Percentiles rank a stretch among this genome's conserved stretches.
These are phyloP conservation scores for Phalloptychus januarius DNA, from an alignment of 2,797 vertebrate genomes.

Conservation along the genomic window DNA sequence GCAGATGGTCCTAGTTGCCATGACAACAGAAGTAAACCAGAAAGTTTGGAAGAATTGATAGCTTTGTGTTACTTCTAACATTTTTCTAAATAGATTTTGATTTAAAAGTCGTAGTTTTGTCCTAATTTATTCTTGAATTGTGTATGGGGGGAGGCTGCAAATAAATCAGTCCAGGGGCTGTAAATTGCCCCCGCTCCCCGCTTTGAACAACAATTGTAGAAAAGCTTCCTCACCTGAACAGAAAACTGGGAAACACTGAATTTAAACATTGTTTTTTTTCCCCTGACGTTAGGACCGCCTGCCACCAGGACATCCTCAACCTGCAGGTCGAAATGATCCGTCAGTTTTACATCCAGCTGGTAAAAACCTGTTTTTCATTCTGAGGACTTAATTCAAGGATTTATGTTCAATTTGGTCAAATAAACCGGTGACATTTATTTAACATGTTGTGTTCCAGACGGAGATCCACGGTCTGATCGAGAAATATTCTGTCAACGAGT, in stretches of 20 bases:
- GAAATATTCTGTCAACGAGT: conserved; percentile 92
- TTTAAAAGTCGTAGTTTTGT: no score
- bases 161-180: no score
- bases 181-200: no score
- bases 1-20: no score
- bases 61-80: no score
- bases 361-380: conserved; percentile 53
- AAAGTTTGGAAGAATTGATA: no score
- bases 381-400: neutral
- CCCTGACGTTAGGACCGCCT: conserved; percentile 83
- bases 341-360: conserved; percentile 97
- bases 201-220: no score
- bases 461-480: conserved; percentile 94
- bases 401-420: neutral
- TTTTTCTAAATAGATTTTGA: no score
- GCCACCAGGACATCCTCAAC: conserved; percentile 95
- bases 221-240: neutral
- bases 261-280: neutral
- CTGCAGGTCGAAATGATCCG: conserved; percentile 98
- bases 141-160: no score
- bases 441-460: conserved; percentile 78
- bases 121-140: no score
- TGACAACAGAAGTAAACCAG: no score
- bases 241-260: neutral
- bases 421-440: neutral